These are phyloP conservation scores for Cottoperca gobio DNA, from an alignment of 2,797 vertebrate species.

Conservation along the genomic window DNA sequence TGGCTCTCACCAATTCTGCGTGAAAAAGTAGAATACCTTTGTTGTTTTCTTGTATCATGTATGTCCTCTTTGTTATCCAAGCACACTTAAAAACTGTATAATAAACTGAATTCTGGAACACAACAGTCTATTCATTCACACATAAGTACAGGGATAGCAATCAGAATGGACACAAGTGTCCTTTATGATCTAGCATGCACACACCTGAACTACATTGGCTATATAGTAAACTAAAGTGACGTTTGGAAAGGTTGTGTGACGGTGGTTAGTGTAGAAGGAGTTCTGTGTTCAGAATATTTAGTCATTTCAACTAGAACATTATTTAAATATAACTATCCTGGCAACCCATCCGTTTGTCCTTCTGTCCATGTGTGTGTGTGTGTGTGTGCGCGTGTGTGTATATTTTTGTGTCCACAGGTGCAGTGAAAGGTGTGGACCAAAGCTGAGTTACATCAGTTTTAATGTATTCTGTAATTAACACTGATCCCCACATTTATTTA, in stretches of 20 bases:
- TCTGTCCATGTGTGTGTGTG: no score
- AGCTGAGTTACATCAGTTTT: conserved; percentile 44
- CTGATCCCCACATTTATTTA: conserved; percentile 81
- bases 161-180: conserved; percentile 16
- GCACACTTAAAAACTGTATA: neutral
- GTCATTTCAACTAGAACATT: neutral
- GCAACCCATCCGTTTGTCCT: neutral
- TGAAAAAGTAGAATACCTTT: no score
- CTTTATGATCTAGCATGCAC: neutral
- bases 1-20: no score
- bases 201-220: neutral
- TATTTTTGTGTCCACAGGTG: conserved; percentile 17
- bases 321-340: neutral
- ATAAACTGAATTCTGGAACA: neutral
- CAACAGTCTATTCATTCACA: conserved; percentile 5
- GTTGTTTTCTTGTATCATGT: neutral
- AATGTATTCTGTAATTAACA: conserved; percentile 82
- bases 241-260: neutral
- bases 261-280: neutral
- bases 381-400: neutral
- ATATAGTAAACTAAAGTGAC: neutral
- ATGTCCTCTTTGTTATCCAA: neutral
- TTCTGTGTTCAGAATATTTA: neutral
- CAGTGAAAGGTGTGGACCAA: conserved; percentile 15
- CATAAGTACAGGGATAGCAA: neutral